A percentile compares a stretch with the other conserved stretches of the same genome.
phyloP scores from a whole-genome alignment of 2,888 invertebrate genomes.

The Tetranychus piercei region DNA sequence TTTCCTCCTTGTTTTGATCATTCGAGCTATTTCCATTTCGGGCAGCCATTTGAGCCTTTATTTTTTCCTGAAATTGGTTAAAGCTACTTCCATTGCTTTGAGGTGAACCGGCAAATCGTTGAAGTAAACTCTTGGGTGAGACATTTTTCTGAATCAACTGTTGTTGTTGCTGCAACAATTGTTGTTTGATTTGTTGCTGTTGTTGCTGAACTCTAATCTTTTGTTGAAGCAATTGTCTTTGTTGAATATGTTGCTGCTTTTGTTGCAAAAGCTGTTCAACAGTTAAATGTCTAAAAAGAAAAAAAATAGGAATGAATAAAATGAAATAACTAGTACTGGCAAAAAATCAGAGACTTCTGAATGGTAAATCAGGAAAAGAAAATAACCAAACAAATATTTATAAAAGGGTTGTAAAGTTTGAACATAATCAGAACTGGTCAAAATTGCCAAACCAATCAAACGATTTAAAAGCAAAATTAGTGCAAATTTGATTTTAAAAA shows the following conservation, averaged over 20 bases:
- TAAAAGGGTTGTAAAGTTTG: no score
- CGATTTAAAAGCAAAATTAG: no score
- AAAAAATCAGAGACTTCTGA: no score
- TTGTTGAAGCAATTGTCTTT: not conserved
- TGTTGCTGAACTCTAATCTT: conserved; percentile 9
- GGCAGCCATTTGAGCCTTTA: not conserved
- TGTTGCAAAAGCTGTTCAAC: not conserved
- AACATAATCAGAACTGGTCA: no score
- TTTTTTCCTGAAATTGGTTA: conserved; percentile 6
- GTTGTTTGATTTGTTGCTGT: conserved; percentile 5
- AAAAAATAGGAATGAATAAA: not conserved
- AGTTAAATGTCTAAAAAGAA: not conserved
- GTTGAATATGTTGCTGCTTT: conserved; percentile 1
- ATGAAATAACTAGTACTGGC: no score
- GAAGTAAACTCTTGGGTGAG: no score
- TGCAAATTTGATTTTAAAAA: no score
- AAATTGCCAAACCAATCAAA: no score
- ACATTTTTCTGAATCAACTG: conserved; percentile 3
- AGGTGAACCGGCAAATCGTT: no score
- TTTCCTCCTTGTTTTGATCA: not conserved
- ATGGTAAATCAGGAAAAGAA: no score
- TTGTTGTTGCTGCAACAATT: conserved; percentile 10
- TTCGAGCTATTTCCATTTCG: not conserved
- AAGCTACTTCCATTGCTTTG: not conserved
- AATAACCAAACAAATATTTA: no score